Percentiles rank a stretch among this genome's conserved stretches.
These are phyloP conservation scores for Mus minutoides DNA, from an alignment of 2,797 vertebrate species.

Conservation along the genomic window DNA sequence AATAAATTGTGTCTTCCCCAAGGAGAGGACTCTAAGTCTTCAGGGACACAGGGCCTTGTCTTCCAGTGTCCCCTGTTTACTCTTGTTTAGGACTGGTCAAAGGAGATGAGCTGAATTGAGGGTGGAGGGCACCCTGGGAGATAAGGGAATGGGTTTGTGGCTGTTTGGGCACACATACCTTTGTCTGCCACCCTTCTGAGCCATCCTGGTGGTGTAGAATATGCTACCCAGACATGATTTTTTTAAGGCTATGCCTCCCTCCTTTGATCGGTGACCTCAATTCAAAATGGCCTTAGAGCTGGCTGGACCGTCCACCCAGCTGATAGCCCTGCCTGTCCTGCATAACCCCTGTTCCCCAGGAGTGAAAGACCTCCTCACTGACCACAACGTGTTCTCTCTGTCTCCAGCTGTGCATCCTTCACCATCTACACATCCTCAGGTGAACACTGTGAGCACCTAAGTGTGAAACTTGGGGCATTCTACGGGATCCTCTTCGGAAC, in stretches of 20 bases:
- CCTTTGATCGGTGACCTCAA: background rate
- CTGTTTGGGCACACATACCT: background rate
- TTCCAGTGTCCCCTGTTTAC: accelerated
- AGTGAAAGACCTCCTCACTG: background rate
- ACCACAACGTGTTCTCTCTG: accelerated
- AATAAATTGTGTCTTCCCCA: background rate
- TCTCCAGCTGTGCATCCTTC: constrained; percentile 84
- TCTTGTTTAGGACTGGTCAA: accelerated
- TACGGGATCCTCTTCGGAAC: constrained; percentile 85
- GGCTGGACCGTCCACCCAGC: background rate
- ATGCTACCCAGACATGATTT: background rate
- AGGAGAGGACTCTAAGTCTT: background rate
- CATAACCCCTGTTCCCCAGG: background rate
- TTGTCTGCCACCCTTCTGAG: accelerated
- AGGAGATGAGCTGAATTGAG: accelerated
- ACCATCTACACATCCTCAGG: constrained; percentile 83
- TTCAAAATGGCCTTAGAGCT: background rate
- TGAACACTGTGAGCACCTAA: constrained; percentile 70
- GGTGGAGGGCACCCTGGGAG: background rate
- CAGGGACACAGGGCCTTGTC: accelerated
- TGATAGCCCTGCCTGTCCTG: background rate
- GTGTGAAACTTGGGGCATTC: constrained; percentile 80
- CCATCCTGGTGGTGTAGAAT: too few species aligned
- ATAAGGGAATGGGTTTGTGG: background rate
- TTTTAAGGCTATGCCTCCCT: background rate